phyloP scores from a whole-genome alignment of 2,888 invertebrate genomes.

The Eretmocerus hayati region DNA sequence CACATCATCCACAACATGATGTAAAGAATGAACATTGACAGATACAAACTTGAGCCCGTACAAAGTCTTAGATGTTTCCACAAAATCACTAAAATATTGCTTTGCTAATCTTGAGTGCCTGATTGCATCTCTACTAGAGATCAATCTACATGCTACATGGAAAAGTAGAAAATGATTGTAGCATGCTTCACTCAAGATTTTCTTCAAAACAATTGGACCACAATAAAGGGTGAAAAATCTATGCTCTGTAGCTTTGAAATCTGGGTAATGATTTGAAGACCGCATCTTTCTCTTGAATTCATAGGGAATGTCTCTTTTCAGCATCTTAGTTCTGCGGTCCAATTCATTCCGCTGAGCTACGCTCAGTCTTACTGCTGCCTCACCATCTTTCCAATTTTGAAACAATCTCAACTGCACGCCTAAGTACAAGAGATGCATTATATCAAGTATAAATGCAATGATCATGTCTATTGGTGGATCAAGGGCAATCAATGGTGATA shows the following conservation, averaged over 20 bases:
- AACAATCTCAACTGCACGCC: conserved; percentile 1
- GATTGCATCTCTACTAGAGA: background rate
- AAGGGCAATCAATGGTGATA: background rate
- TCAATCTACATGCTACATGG: background rate
- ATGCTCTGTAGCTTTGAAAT: conserved; percentile 1
- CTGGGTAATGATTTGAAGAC: background rate
- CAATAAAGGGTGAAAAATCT: background rate
- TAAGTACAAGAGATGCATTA: conserved; percentile 2
- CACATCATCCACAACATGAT: background rate
- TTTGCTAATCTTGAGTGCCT: background rate
- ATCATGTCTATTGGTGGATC: background rate
- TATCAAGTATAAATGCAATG: background rate
- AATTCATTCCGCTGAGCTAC: background rate
- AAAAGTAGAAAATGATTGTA: background rate
- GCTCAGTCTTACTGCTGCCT: background rate
- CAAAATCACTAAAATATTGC: background rate
- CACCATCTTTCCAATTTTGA: conserved; percentile 3
- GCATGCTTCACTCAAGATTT: background rate
- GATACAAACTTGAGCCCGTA: background rate
- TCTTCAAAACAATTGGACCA: background rate
- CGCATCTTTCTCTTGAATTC: conserved; percentile 3
- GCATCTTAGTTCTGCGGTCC: background rate
- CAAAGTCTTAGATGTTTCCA: background rate
- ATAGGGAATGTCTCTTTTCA: background rate
- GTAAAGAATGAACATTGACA: background rate